Percentiles rank a stretch among this genome's conserved stretches.
phyloP scores from a whole-genome alignment of 37 sponge, comb jelly and placozoan species.

The Tethya wilhelma region DNA sequence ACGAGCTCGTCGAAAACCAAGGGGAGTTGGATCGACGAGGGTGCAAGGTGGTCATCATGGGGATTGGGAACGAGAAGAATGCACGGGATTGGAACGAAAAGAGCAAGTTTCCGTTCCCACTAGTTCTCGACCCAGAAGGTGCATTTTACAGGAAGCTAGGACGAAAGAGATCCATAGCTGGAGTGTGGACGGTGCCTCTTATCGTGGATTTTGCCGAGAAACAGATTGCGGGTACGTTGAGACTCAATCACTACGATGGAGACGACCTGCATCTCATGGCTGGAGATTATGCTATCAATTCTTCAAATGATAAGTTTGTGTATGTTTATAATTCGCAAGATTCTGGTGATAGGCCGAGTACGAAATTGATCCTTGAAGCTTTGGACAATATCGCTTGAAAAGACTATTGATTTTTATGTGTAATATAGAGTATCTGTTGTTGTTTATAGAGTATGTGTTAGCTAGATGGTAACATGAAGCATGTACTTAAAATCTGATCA shows the following conservation, averaged over 20 bases:
- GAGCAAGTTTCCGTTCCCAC: conserved; percentile 2
- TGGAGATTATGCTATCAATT: conserved; percentile 64
- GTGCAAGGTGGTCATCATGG: conserved; percentile 34
- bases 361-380: not conserved
- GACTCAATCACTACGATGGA: conserved; percentile 9
- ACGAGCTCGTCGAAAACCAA: not conserved
- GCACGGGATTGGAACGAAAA: conserved; percentile 23
- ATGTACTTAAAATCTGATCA: no score
- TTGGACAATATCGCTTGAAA: no score
- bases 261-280: conserved; percentile 68
- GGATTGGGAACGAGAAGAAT: not conserved
- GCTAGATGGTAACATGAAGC: no score
- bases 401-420: no score
- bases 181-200: conserved; percentile 28
- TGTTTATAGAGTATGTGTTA: no score
- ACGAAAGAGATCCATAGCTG: conserved; percentile 11
- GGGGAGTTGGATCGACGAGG: not conserved
- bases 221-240: conserved; percentile 1
- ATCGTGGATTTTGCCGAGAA: conserved; percentile 46
- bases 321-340: conserved; percentile 34
- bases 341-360: conserved; percentile 53
- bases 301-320: conserved; percentile 31
- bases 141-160: conserved; percentile 51
- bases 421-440: no score
- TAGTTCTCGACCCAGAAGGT: conserved; percentile 18